phyloP scores from a whole-genome alignment of 2,888 invertebrate species.

The Agelastica alni region DNA sequence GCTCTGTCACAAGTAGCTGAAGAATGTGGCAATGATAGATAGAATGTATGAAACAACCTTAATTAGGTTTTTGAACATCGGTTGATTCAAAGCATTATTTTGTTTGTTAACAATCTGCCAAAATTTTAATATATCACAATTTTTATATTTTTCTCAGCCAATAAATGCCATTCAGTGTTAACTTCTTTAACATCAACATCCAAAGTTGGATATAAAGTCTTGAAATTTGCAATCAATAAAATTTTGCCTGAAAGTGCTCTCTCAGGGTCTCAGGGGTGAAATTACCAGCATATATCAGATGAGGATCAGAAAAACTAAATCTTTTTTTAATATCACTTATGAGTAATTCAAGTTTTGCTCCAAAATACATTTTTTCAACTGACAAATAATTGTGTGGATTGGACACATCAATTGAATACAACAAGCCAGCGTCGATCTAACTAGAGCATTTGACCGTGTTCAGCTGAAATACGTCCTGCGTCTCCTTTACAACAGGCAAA shows the following conservation, averaged over 20 bases:
- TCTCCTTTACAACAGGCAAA: too few species aligned
- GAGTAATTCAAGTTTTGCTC: neutral
- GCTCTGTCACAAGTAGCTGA: slow-evolving; percentile 4
- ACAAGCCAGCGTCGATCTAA: too few species aligned
- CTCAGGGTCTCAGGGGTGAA: too few species aligned
- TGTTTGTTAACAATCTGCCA: neutral
- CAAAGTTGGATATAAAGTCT: neutral
- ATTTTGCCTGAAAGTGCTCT: too few species aligned
- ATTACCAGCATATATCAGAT: too few species aligned
- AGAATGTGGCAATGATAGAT: slow-evolving; percentile 6
- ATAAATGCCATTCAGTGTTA: neutral
- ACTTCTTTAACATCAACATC: neutral
- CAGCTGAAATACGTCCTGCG: too few species aligned
- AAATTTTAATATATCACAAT: neutral
- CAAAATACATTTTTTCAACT: neutral
- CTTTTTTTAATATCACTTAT: neutral
- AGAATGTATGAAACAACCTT: neutral
- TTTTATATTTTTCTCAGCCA: neutral
- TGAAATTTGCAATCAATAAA: neutral
- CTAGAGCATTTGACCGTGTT: too few species aligned
- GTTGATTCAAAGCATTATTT: neutral
- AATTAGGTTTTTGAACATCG: slow-evolving; percentile 4
- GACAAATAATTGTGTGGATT: too few species aligned
- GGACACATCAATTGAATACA: too few species aligned
- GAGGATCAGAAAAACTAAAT: too few species aligned